phyloP scores from a whole-genome alignment of 1,140 invertebrate genomes.

The Ctenoplectra terminalis region DNA sequence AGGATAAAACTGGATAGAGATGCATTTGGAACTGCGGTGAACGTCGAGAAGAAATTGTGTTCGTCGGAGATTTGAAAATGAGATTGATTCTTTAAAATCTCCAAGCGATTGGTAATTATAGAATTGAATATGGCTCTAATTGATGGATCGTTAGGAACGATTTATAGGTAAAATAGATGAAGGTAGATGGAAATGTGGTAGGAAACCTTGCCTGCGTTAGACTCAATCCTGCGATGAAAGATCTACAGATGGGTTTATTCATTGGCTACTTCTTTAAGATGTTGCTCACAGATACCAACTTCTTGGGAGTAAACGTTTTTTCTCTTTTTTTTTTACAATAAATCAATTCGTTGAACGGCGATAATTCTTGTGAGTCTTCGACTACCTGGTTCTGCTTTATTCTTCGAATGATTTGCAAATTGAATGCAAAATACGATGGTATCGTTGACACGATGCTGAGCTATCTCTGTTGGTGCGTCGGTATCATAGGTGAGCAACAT shows the following conservation, averaged over 20 bases:
- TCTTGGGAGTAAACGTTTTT: not conserved
- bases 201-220: not conserved
- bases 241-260: slow-evolving; percentile 1
- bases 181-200: not conserved
- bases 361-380: not conserved
- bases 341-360: not conserved
- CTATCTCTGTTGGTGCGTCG: not conserved
- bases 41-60: too few species aligned
- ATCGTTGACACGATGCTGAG: not conserved
- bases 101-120: too few species aligned
- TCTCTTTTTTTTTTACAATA: too few species aligned
- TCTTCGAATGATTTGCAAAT: too few species aligned
- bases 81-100: too few species aligned
- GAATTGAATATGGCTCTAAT: too few species aligned
- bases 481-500: not conserved
- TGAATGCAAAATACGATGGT: not conserved
- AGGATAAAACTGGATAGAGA: too few species aligned
- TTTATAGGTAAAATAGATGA: too few species aligned
- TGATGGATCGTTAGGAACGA: not conserved
- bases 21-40: too few species aligned
- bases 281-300: not conserved
- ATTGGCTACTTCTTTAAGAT: not conserved
- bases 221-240: not conserved
- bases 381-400: too few species aligned
- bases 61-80: too few species aligned